Evolutionary conservation across 1,140 invertebrate genomes (phyloP).

Genomic region (Dendroctonus valens): DNA sequence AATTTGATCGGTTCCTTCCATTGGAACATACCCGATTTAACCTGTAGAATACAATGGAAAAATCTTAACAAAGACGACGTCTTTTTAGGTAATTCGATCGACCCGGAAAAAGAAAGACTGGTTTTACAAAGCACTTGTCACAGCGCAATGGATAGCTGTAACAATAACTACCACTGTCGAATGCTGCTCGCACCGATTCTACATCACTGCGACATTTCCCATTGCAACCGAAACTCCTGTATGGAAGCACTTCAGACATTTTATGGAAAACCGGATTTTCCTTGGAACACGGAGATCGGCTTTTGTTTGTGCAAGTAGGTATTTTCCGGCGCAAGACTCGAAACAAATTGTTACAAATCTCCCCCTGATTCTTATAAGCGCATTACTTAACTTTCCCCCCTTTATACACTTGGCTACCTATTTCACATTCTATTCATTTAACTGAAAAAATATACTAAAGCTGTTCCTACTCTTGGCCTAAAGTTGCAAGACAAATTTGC

Average conservation of each 20-base stretch:
- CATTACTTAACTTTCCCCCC: too few species aligned
- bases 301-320: constrained; percentile 88
- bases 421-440: too few species aligned
- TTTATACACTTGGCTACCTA: too few species aligned
- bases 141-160: constrained; percentile 70
- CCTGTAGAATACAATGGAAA: neutral
- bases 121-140: constrained; percentile 73
- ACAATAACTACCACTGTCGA: constrained; percentile 74
- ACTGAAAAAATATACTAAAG: too few species aligned
- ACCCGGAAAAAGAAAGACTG: constrained; percentile 43
- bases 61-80: neutral
- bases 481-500: too few species aligned
- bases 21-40: neutral
- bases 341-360: too few species aligned
- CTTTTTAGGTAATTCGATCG: constrained; percentile 36
- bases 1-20: neutral
- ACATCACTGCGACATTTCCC: constrained; percentile 72
- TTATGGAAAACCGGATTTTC: constrained; percentile 73
- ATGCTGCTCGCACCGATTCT: constrained; percentile 74
- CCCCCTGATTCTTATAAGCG: too few species aligned
- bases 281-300: constrained; percentile 82
- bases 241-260: constrained; percentile 84
- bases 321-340: constrained; percentile 2
- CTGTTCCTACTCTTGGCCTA: too few species aligned
- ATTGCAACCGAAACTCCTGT: constrained; percentile 79